phyloP scores from a whole-genome alignment of 2,113 vertebrate genomes.

The Oplegnathus fasciatus region DNA sequence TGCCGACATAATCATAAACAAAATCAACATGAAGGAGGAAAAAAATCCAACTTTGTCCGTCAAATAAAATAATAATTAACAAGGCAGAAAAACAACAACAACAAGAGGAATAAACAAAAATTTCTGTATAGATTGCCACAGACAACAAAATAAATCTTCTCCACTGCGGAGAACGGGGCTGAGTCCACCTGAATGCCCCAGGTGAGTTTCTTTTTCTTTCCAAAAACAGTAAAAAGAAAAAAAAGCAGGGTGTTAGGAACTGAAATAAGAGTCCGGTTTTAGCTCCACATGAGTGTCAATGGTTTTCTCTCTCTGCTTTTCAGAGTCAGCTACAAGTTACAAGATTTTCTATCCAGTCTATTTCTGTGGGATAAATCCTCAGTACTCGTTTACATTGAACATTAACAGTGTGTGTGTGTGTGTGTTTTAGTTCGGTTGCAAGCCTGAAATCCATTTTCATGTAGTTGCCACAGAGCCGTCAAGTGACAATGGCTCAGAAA shows the following conservation, averaged over 20 bases:
- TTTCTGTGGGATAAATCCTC: slow-evolving; percentile 43
- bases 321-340: slow-evolving; percentile 56
- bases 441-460: slow-evolving; percentile 45
- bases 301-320: slow-evolving; percentile 12
- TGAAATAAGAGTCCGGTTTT: slow-evolving; percentile 83
- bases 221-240: slow-evolving; percentile 83
- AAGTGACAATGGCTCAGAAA: slow-evolving; percentile 49
- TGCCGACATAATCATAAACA: slow-evolving; percentile 88
- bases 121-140: slow-evolving; percentile 92
- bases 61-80: slow-evolving; percentile 78
- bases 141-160: slow-evolving; percentile 92
- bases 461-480: slow-evolving; percentile 32
- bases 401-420: slow-evolving; percentile 18
- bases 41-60: slow-evolving; percentile 66
- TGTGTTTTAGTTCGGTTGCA: neutral
- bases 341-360: slow-evolving; percentile 48
- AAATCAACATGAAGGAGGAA: slow-evolving; percentile 75
- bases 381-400: neutral
- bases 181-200: slow-evolving; percentile 83
- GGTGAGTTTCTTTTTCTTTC: slow-evolving; percentile 53
- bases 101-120: slow-evolving; percentile 86
- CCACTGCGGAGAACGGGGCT: slow-evolving; percentile 87
- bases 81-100: slow-evolving; percentile 56
- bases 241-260: slow-evolving; percentile 89
- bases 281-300: slow-evolving; percentile 66